phyloP scores from a whole-genome alignment of 2,888 invertebrate species.

The Spisula solida region DNA sequence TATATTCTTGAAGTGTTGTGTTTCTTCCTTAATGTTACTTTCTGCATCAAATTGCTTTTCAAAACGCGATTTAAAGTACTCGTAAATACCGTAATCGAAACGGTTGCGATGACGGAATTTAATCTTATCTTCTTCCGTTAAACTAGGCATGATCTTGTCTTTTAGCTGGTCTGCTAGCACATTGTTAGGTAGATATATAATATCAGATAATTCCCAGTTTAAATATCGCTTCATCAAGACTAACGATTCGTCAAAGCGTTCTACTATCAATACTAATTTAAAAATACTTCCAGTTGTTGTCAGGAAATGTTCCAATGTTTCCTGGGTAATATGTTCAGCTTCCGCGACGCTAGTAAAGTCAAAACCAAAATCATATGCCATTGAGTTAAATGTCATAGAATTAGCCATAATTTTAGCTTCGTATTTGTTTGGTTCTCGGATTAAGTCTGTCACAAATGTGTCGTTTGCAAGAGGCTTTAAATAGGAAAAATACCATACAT shows the following conservation, averaged over 20 bases:
- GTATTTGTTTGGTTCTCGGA: neutral
- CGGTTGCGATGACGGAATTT: constrained; percentile 29
- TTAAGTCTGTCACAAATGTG: constrained; percentile 33
- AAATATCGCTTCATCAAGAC: constrained; percentile 42
- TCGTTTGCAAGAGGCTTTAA: neutral
- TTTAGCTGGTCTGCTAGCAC: neutral
- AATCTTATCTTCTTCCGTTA: constrained; percentile 15
- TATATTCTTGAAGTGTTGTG: neutral
- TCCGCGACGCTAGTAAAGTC: neutral
- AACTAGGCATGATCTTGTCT: no score
- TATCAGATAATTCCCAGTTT: constrained; percentile 36
- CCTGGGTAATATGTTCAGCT: neutral
- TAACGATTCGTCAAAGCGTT: constrained; percentile 48
- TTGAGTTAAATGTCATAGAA: constrained; percentile 38
- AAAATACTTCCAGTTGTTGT: constrained; percentile 11
- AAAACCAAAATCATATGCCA: constrained; percentile 47
- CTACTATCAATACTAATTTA: constrained; percentile 36
- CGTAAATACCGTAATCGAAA: constrained; percentile 34
- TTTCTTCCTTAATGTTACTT: neutral
- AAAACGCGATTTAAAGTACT: constrained; percentile 14
- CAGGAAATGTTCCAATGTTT: constrained; percentile 16
- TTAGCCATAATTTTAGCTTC: constrained; percentile 5
- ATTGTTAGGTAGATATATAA: constrained; percentile 34
- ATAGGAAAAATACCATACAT: neutral
- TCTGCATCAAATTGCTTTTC: neutral